phyloP scores from a whole-genome alignment of 2,113 vertebrate genomes.

The Sorex fumeus region DNA sequence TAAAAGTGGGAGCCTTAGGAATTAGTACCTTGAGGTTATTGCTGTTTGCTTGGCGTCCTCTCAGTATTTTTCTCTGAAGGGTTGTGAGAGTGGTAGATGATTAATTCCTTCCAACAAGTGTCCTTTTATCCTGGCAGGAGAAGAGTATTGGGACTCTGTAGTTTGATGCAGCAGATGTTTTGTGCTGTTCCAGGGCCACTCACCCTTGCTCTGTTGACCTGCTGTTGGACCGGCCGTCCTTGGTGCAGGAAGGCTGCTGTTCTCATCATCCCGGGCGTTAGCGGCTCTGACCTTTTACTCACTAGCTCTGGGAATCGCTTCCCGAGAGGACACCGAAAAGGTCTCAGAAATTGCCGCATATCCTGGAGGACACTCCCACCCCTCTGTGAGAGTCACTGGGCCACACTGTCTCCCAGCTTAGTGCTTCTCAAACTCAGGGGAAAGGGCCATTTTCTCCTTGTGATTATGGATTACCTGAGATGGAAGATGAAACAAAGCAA shows the following conservation, averaged over 20 bases:
- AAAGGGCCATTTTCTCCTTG: neutral
- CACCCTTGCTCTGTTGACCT: neutral
- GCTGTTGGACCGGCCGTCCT: neutral
- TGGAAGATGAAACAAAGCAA: neutral
- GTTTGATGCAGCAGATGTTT: neutral
- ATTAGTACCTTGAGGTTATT: neutral
- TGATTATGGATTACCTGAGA: neutral
- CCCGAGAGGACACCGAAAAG: neutral
- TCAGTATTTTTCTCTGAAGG: neutral
- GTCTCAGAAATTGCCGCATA: neutral
- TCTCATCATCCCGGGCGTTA: neutral
- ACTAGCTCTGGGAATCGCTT: neutral
- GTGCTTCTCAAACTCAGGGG: neutral
- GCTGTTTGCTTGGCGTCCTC: conserved; percentile 3
- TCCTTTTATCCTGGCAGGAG: neutral
- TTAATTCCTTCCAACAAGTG: neutral
- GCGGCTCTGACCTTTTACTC: neutral
- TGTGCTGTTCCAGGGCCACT: neutral
- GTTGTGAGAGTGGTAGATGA: neutral
- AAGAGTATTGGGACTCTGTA: neutral
- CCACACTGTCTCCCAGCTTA: neutral
- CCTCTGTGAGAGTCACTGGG: neutral
- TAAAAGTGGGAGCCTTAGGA: neutral
- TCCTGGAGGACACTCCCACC: neutral
- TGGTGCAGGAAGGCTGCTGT: neutral